Evolutionary conservation across 2,797 vertebrate genomes (phyloP).

Genomic region (Austrolebias charrua): DNA sequence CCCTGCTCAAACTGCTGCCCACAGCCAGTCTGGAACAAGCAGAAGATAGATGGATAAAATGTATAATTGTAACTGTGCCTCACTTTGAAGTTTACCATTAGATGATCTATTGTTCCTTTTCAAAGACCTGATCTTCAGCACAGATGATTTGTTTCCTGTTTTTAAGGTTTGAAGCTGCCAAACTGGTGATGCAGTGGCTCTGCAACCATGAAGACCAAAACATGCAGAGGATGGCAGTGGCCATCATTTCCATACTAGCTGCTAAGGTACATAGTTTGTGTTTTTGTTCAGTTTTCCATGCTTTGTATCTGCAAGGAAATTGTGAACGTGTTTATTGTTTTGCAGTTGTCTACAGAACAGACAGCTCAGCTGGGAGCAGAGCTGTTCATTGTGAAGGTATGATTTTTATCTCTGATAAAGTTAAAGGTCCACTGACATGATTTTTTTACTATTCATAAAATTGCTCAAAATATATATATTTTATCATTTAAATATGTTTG

Average conservation of each 20-base stretch:
- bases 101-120: too few relatives aligned
- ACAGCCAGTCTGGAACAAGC: too few relatives aligned
- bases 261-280: slow-evolving; percentile 87
- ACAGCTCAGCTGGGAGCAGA: slow-evolving; percentile 96
- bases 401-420: slow-evolving; percentile 13
- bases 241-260: slow-evolving; percentile 97
- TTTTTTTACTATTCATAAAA: too few relatives aligned
- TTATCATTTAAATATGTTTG: too few relatives aligned
- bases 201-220: slow-evolving; percentile 99
- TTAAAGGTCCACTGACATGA: too few relatives aligned
- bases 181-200: slow-evolving; percentile 99
- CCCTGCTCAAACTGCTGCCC: too few relatives aligned
- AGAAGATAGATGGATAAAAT: too few relatives aligned
- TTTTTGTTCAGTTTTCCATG: neutral
- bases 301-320: neutral
- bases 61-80: neutral
- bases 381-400: slow-evolving; percentile 96
- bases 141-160: neutral
- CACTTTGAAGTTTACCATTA: neutral
- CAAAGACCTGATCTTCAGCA: too few relatives aligned
- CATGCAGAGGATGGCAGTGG: slow-evolving; percentile 99
- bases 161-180: slow-evolving; percentile 95
- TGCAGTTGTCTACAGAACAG: slow-evolving; percentile 95
- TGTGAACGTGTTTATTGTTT: slow-evolving; percentile 2
- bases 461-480: too few relatives aligned